Evolutionary conservation across 2,888 invertebrate species (phyloP), one percentile per base, ranked within the genome.

Genomic region (Tineola bisselliella): DNA sequence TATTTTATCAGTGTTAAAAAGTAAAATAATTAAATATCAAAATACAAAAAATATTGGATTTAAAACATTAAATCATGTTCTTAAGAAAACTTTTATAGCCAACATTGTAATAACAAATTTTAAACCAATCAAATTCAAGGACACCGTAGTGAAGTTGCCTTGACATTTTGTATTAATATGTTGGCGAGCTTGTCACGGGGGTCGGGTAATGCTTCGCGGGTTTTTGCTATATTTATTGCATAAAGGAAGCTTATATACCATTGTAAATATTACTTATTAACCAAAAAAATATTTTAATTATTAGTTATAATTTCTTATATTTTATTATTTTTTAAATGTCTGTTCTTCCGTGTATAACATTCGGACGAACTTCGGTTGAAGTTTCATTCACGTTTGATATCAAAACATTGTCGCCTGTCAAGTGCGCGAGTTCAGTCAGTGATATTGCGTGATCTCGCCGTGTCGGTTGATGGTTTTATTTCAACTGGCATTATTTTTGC

Each of bases 361-460:
- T 64, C 60, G 65, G 58, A 63, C 62, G 62, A 71, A 71, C 73
- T 76, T 75, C 76, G 72, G 63, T 48, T 2, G 15, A 15, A 48
- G 62, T 67, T 63, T 72, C 71, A 71, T 73, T 73, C 70, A 68
- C 69, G 68, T 61, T 60, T 61, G 60, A 62, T 62, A 63, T 63
- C 63, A 63, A 63, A 63, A 63, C 63, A 63, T 63, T 61, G 48
- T 48, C 48, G 8, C n/a, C 17, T 48, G 48, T 48, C 48, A 48
- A 48, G 15, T 48, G 48, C 15, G 48, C 48, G 48, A 48, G 48
- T 10, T n/a, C 38, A n/a, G 11, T 13, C 48, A 48, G 48, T 48
- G 48, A 48, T 48, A 48, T 48, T 48, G 19, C 61, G 59, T 62
- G 62, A 63, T 48, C 48, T 48, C 48, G 48, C 48, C 61, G 63